phyloP scores from a whole-genome alignment of 2,888 invertebrate species.

The Hydrotaea diabolus region DNA sequence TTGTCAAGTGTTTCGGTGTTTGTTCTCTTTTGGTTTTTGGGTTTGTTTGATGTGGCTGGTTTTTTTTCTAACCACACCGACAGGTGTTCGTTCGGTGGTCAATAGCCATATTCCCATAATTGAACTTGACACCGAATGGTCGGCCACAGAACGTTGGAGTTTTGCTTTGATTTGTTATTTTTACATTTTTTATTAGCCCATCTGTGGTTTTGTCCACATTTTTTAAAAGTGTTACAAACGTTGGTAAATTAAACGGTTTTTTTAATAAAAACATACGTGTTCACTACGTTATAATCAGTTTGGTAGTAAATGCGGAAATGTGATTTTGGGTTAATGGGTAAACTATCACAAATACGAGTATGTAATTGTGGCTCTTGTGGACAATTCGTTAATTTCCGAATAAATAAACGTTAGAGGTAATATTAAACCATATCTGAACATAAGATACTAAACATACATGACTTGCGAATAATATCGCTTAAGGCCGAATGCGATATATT shows the following conservation, averaged over 20 bases:
- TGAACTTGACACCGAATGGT: conserved; percentile 61
- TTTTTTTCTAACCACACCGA: not conserved
- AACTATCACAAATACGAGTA: not conserved
- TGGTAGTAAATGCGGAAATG: conserved; percentile 37
- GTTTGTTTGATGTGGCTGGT: not conserved
- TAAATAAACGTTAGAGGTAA: no score
- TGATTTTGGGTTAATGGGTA: conserved; percentile 34
- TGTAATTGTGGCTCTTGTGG: no score
- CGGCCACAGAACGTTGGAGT: not conserved
- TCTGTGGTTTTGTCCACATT: conserved; percentile 45
- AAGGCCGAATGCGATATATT: no score
- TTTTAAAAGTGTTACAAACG: conserved; percentile 42
- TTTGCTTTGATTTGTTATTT: conserved; percentile 16
- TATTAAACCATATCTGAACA: no score
- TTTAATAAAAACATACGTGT: conserved; percentile 33
- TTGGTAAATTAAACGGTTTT: conserved; percentile 51
- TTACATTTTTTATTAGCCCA: conserved; percentile 32
- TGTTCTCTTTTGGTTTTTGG: not conserved
- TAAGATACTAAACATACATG: no score
- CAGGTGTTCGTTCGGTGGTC: conserved; percentile 46
- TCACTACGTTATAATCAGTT: conserved; percentile 39
- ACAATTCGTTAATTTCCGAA: no score
- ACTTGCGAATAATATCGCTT: no score
- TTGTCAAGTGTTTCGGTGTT: conserved; percentile 26
- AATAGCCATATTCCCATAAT: conserved; percentile 54